Evolutionary conservation across 2,113 vertebrate species (phyloP).

Genomic region (Notechis scutatus): DNA sequence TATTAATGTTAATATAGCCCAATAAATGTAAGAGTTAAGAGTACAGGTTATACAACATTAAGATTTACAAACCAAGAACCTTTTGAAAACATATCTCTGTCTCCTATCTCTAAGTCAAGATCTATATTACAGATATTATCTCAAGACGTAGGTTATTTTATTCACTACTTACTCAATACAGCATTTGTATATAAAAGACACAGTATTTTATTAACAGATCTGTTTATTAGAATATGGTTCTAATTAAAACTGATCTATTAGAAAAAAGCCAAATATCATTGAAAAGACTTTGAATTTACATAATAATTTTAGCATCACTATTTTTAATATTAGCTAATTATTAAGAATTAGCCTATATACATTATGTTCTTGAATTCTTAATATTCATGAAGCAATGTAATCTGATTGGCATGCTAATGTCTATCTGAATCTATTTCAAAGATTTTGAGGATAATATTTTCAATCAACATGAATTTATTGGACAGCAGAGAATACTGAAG

Average conservation of each 20-base stretch:
- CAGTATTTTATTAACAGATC: background rate
- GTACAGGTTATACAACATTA: background rate
- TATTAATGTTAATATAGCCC: background rate
- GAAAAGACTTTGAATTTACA: background rate
- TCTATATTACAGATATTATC: constrained; percentile 2
- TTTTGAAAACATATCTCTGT: background rate
- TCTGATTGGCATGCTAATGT: background rate
- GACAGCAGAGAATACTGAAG: background rate
- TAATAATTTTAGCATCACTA: background rate
- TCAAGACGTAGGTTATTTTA: background rate
- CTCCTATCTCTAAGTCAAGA: background rate
- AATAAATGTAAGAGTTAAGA: background rate
- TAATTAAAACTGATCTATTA: background rate
- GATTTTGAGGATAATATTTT: background rate
- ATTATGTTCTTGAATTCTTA: background rate
- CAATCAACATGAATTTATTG: background rate
- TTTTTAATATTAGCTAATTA: background rate
- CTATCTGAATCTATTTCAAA: background rate
- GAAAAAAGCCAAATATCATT: background rate
- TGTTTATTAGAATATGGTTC: constrained; percentile 1
- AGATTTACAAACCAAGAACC: background rate
- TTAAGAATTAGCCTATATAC: background rate
- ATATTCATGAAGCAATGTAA: background rate
- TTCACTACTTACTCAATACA: background rate
- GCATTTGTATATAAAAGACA: background rate